Evolutionary conservation across 2,888 invertebrate species (phyloP).

Genomic region (Macrophya alboannulata): DNA sequence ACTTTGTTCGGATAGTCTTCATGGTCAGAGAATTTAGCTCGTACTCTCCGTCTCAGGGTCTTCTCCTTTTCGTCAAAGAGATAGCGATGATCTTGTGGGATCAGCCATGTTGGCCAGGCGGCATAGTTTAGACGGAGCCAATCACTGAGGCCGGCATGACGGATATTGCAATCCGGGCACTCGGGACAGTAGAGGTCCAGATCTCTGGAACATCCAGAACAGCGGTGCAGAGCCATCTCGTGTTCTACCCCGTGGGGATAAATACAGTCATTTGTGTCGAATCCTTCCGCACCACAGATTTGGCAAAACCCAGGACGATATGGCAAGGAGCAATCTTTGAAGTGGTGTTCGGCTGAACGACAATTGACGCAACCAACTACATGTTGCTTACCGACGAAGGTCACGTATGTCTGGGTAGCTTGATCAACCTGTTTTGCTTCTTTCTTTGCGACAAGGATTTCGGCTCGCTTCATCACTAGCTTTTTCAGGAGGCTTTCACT

Average conservation of each 20-base stretch:
- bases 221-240: slow-evolving; percentile 35
- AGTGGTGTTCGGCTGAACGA: no score
- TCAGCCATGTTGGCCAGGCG: slow-evolving; percentile 39
- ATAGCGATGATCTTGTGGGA: slow-evolving; percentile 51
- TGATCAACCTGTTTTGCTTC: slow-evolving; percentile 40
- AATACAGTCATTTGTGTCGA: slow-evolving; percentile 55
- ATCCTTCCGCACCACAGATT: slow-evolving; percentile 54
- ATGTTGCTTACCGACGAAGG: no score
- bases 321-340: no score
- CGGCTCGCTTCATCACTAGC: slow-evolving; percentile 40
- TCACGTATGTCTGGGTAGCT: no score
- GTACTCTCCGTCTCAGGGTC: background rate
- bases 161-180: slow-evolving; percentile 55
- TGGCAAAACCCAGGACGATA: slow-evolving; percentile 54
- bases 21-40: slow-evolving; percentile 45
- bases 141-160: slow-evolving; percentile 21
- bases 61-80: slow-evolving; percentile 2
- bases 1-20: slow-evolving; percentile 51
- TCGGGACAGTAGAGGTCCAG: slow-evolving; percentile 53
- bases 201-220: slow-evolving; percentile 53
- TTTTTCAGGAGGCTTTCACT: no score
- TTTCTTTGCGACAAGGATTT: slow-evolving; percentile 52
- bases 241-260: slow-evolving; percentile 58
- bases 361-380: no score
- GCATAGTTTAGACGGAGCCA: slow-evolving; percentile 55